Base-by-base conservation (phyloP, 2,888 invertebrate species). In the Chironomus riparius region DNA sequence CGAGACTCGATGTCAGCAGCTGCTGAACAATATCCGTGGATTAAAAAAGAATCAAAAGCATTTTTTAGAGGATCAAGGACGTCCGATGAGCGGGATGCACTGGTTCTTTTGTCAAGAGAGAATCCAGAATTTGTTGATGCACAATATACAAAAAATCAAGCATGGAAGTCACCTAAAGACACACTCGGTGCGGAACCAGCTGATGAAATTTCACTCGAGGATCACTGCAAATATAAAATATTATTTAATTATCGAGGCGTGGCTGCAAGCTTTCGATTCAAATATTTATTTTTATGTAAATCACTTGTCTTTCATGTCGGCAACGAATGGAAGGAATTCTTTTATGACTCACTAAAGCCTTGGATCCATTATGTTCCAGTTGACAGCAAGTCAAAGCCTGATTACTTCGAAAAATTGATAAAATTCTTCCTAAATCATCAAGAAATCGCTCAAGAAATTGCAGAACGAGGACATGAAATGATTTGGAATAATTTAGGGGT, bases 301-400 rank as follows among this genome's bases (percentile, higher is more conserved):
- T 97, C 97, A 0, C 83, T 97, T 56, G 94, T 98, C 0, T 94
- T 97, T 81, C 97, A 98, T 83, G 95, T 97, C 1, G 97, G 97
- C 0, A 87, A 93, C 79, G 93, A 96, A 78, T 98, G 97, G 97
- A 85, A 89, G 56, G 98, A 98, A 85, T 98, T 98, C 83, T 98
- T 95, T 83, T 98, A 98, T 82, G 87, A 90, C 3, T 88, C 91
- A 10, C 84, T 98, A 80, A 92, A 92, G 82, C 97, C 97, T 0
- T 98, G 98, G 98, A 88, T 96, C 61, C 98, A 98, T 84, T 98
- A 95, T 82, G 88, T 98, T 78, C 98, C 98, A 0, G 88, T 98
- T 0, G 84, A 83, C 62, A 48, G 48, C 2, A 87, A 87, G 78
- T 89, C 89, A 28, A 85, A 88, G 79, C 87, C 91, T 13, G 85